Evolutionary conservation across 2,888 invertebrate species (phyloP).

Genomic region (Xestobium rufovillosum): DNA sequence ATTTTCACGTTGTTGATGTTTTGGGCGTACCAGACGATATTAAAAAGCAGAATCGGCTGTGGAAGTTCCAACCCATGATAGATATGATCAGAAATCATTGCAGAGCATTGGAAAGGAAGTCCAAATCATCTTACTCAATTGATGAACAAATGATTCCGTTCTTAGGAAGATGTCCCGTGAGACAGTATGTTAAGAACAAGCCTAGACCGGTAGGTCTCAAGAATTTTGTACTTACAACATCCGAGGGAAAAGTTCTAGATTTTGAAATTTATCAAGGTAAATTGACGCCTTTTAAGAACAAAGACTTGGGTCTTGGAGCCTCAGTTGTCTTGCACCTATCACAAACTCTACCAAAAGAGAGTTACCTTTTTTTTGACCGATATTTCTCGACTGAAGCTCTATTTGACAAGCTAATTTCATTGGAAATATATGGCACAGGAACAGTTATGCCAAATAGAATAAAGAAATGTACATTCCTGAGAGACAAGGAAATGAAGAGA

Average conservation of each 20-base stretch:
- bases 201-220: slow-evolving; percentile 33
- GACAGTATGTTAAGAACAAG: slow-evolving; percentile 28
- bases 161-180: slow-evolving; percentile 22
- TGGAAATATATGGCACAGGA: slow-evolving; percentile 23
- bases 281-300: slow-evolving; percentile 16
- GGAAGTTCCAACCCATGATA: slow-evolving; percentile 27
- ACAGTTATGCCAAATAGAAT: slow-evolving; percentile 19
- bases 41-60: slow-evolving; percentile 19
- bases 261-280: slow-evolving; percentile 25
- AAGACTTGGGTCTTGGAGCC: slow-evolving; percentile 20
- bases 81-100: slow-evolving; percentile 29
- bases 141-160: slow-evolving; percentile 33
- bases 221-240: slow-evolving; percentile 33
- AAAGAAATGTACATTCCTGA: slow-evolving; percentile 19
- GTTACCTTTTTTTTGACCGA: slow-evolving; percentile 23
- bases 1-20: slow-evolving; percentile 20
- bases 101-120: slow-evolving; percentile 27
- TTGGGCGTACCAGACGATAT: slow-evolving; percentile 14
- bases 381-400: slow-evolving; percentile 14
- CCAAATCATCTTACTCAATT: slow-evolving; percentile 21
- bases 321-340: slow-evolving; percentile 22
- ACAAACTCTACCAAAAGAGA: slow-evolving; percentile 23
- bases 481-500: slow-evolving; percentile 20
- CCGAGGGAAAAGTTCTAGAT: slow-evolving; percentile 27
- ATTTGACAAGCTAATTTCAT: slow-evolving; percentile 10